Conservation (phyloP, 2,113 vertebrate species). For the Etheostoma spectabile region DNA sequence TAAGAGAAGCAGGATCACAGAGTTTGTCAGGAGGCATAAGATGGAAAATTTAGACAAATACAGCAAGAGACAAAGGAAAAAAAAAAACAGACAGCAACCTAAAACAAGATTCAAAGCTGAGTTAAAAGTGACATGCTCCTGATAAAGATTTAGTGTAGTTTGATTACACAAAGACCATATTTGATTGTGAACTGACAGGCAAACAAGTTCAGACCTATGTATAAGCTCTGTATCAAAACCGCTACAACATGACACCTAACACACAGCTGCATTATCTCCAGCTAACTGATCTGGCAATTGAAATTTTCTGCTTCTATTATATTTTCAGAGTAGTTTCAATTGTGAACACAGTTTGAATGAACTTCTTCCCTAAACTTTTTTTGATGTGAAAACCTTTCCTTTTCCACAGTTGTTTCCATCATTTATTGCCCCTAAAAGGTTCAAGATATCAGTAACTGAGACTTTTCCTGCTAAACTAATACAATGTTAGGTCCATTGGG, state of each 20-base stretch:
- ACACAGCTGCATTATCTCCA: not conserved
- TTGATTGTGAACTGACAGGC: not conserved
- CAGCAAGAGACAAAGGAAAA: not conserved
- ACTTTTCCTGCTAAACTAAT: not conserved
- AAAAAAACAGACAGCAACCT: not conserved
- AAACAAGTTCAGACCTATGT: not conserved
- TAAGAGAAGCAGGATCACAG: not conserved
- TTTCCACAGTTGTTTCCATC: not conserved
- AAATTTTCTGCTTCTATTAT: not conserved
- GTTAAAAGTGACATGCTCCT: not conserved
- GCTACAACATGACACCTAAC: not conserved
- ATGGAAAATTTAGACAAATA: not conserved
- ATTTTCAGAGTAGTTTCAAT: not conserved
- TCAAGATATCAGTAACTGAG: not conserved
- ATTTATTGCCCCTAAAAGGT: not conserved
- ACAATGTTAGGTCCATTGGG: not conserved
- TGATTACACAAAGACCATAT: not conserved
- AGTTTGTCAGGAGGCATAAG: not conserved
- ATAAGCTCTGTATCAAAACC: not conserved
- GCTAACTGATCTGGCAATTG: not conserved
- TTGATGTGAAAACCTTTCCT: not conserved
- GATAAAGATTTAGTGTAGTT: not conserved
- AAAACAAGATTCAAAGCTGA: not conserved
- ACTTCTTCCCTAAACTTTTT: not conserved
- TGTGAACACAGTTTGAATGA: not conserved